phyloP scores from a whole-genome alignment of 64 coral and sea anemone species.

The Acropora tenuis region DNA sequence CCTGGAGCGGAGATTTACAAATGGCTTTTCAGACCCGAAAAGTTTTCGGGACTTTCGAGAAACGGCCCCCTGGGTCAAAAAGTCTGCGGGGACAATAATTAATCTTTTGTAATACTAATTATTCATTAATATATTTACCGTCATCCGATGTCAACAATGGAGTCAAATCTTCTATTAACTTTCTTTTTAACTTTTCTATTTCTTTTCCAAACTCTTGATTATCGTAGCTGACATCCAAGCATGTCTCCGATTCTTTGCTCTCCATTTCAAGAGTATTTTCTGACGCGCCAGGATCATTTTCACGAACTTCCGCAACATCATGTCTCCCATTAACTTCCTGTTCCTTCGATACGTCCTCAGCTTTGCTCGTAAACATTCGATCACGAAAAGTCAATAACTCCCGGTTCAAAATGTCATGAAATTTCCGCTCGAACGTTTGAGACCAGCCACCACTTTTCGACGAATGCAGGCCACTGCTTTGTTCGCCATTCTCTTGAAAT shows the following conservation, averaged over 20 bases:
- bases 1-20: no score
- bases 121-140: slow-evolving; percentile 33
- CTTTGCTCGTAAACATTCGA: slow-evolving; percentile 16
- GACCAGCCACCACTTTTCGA: background rate
- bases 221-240: background rate
- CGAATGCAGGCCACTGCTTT: background rate
- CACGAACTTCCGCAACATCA: slow-evolving; percentile 1
- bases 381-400: slow-evolving; percentile 22
- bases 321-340: slow-evolving; percentile 22
- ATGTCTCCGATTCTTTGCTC: slow-evolving; percentile 21
- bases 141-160: slow-evolving; percentile 60
- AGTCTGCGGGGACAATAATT: no score
- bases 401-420: slow-evolving; percentile 30
- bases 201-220: slow-evolving; percentile 11
- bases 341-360: slow-evolving; percentile 29
- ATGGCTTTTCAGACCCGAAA: no score
- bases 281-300: background rate
- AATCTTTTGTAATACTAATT: no score
- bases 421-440: background rate
- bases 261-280: background rate
- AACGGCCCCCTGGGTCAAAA: no score
- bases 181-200: slow-evolving; percentile 46
- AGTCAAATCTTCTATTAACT: slow-evolving; percentile 44
- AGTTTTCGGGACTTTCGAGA: no score
- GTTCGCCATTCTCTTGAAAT: slow-evolving; percentile 15